A percentile compares a stretch with the other conserved stretches of the same genome.
These are phyloP conservation scores for Drosophila paranaensis DNA, from an alignment of 2,888 invertebrate genomes.

Conservation along the genomic window DNA sequence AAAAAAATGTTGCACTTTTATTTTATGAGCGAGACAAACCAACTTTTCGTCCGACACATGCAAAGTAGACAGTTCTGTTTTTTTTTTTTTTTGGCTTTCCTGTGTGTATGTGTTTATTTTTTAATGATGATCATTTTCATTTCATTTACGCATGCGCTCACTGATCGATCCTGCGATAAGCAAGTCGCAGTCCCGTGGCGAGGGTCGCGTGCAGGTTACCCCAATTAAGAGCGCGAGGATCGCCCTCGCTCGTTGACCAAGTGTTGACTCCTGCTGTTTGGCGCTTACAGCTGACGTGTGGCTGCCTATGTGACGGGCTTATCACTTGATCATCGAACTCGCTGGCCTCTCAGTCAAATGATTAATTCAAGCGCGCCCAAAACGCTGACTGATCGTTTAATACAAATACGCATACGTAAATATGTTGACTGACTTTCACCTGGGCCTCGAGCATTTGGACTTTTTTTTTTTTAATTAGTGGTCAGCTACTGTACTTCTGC, in stretches of 20 bases:
- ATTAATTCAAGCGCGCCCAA: slow-evolving; percentile 72
- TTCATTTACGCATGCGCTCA: slow-evolving; percentile 77
- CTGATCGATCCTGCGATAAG: slow-evolving; percentile 64
- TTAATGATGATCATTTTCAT: slow-evolving; percentile 83
- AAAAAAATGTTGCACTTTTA: slow-evolving; percentile 81
- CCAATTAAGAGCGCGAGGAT: slow-evolving; percentile 51
- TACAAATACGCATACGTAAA: slow-evolving; percentile 28
- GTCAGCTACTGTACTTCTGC: slow-evolving; percentile 59
- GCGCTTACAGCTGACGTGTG: slow-evolving; percentile 84
- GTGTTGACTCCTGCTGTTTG: slow-evolving; percentile 82
- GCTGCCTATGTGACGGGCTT: slow-evolving; percentile 79
- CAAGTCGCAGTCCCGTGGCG: slow-evolving; percentile 20
- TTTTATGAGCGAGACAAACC: slow-evolving; percentile 38
- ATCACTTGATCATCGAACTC: slow-evolving; percentile 77
- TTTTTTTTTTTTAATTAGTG: slow-evolving; percentile 73
- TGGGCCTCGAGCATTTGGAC: slow-evolving; percentile 58
- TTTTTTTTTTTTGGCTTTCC: slow-evolving; percentile 37
- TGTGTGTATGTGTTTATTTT: background rate
- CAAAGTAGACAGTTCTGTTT: slow-evolving; percentile 25
- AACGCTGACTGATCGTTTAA: slow-evolving; percentile 83
- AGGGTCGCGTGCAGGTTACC: slow-evolving; percentile 61
- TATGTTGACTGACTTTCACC: slow-evolving; percentile 49
- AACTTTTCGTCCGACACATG: slow-evolving; percentile 20
- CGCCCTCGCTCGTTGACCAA: slow-evolving; percentile 46
- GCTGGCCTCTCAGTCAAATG: slow-evolving; percentile 44